Percentiles rank a stretch among this genome's conserved stretches.
phyloP scores from a whole-genome alignment of 2,113 vertebrate species.

The Rhabdomys dilectus region DNA sequence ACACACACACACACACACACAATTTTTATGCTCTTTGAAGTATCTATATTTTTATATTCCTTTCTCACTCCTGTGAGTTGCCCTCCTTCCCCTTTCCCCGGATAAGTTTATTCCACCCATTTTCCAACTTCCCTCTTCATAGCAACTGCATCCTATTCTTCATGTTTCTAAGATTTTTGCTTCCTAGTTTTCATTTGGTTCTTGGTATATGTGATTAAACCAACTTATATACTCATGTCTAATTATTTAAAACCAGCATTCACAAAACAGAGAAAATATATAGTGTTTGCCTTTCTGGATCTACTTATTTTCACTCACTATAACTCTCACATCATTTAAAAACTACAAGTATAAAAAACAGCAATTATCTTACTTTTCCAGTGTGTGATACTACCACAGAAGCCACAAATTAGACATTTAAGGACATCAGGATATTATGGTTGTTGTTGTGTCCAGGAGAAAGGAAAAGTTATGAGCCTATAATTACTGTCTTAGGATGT shows the following conservation, averaged over 20 bases:
- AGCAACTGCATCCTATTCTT: not conserved
- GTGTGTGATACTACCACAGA: not conserved
- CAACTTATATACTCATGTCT: not conserved
- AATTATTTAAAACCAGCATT: not conserved
- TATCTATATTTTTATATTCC: not conserved
- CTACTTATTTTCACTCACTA: not conserved
- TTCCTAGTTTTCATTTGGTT: fast-evolving
- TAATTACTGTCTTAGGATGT: not conserved
- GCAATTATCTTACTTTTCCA: not conserved
- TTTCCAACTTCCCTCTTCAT: not conserved
- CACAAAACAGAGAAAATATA: not conserved
- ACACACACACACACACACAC: too few relatives aligned
- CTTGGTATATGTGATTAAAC: not conserved
- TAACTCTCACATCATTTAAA: not conserved
- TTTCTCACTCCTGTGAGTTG: not conserved
- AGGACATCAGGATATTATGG: not conserved
- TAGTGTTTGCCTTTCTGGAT: not conserved
- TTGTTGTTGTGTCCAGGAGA: not conserved
- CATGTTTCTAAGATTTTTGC: not conserved
- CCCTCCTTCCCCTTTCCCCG: not conserved
- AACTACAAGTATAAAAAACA: not conserved
- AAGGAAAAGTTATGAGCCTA: not conserved
- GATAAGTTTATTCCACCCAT: not conserved
- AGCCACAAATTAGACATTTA: not conserved
- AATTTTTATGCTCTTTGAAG: not conserved